Percentiles rank a stretch among this genome's conserved stretches.
These are phyloP conservation scores for Okamejei kenojei DNA, from an alignment of 2,797 vertebrate species.

Conservation along the genomic window DNA sequence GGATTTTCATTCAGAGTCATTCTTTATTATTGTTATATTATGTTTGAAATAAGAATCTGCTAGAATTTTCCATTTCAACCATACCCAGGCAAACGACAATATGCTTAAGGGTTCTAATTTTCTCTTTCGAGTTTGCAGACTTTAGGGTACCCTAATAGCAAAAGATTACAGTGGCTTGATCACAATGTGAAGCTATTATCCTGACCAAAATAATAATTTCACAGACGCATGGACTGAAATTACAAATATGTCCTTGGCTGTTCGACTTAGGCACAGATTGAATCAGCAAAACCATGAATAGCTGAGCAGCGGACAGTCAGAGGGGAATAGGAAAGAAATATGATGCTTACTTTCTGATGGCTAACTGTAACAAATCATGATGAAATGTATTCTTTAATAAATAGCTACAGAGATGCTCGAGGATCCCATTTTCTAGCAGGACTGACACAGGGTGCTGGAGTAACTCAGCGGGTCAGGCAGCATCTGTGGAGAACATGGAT, in stretches of 20 bases:
- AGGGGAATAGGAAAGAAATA: neutral
- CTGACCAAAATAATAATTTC: neutral
- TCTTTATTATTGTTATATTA: neutral
- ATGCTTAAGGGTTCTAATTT: neutral
- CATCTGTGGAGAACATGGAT: too few relatives aligned
- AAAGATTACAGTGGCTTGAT: neutral
- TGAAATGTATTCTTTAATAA: neutral
- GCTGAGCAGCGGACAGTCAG: neutral
- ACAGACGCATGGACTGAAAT: neutral
- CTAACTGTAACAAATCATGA: neutral
- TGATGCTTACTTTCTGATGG: neutral
- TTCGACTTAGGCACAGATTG: neutral
- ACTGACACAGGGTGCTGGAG: neutral
- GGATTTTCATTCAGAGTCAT: neutral
- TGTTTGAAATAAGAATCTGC: neutral
- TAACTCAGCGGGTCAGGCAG: too few relatives aligned
- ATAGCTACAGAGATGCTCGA: neutral
- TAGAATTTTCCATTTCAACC: neutral
- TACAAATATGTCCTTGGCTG: neutral
- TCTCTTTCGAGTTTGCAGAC: neutral
- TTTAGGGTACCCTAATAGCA: neutral
- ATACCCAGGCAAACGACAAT: neutral
- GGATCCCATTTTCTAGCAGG: neutral
- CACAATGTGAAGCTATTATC: neutral
- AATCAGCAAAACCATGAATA: neutral